Conservation (phyloP, 1,140 invertebrate species). For the Tetragnatha versicolor region DNA sequence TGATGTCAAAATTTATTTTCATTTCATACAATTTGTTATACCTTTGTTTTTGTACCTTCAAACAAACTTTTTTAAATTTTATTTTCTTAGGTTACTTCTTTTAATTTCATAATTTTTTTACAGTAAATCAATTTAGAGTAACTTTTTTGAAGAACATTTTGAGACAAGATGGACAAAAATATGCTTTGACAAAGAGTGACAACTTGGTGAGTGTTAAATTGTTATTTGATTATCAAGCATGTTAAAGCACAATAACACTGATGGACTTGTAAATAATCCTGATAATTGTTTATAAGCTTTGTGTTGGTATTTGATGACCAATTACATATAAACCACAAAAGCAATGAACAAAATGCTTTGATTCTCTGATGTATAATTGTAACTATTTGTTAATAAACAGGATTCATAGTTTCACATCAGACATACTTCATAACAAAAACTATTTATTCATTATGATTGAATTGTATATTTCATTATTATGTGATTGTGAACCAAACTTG, state of each 20-base stretch:
- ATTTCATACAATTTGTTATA: not conserved
- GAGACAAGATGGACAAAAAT: conserved; percentile 55
- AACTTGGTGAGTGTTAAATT: conserved; percentile 5
- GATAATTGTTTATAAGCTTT: no score
- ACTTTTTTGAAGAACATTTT: conserved; percentile 50
- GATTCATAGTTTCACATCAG: not conserved
- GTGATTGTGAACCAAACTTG: no score
- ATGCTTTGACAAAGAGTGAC: conserved; percentile 49
- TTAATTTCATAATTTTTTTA: not conserved
- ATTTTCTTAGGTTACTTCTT: not conserved
- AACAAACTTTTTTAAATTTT: not conserved
- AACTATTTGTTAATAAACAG: not conserved
- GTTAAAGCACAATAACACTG: not conserved
- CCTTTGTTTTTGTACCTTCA: not conserved
- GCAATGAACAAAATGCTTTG: no score
- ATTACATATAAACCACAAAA: no score
- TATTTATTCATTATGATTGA: not conserved
- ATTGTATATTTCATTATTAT: not conserved
- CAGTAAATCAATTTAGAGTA: conserved; percentile 49
- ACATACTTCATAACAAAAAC: not conserved
- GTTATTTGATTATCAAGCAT: not conserved
- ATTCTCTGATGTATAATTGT: no score
- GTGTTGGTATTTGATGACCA: no score
- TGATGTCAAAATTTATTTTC: not conserved
- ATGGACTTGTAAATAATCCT: not conserved